Conservation (phyloP, 1,140 invertebrate species). For the Zaprionus ghesquierei region DNA sequence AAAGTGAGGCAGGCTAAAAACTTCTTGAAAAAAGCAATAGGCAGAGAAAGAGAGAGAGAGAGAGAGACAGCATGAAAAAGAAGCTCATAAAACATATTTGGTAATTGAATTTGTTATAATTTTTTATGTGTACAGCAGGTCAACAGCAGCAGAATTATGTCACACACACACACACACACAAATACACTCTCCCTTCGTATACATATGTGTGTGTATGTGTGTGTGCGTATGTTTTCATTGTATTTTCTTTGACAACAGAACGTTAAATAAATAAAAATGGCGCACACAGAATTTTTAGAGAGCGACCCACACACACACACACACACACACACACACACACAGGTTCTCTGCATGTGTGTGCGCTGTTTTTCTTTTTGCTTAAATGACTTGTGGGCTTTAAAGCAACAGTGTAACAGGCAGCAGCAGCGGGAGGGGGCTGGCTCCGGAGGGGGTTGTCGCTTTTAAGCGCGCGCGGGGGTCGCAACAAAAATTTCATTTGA, state of each 20-base stretch:
- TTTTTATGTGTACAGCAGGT: slow-evolving; percentile 54
- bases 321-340: slow-evolving; percentile 12
- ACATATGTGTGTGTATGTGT: slow-evolving; percentile 24
- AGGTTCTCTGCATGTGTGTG: neutral
- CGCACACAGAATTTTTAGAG: slow-evolving; percentile 27
- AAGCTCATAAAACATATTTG: slow-evolving; percentile 64
- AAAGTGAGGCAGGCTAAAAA: slow-evolving; percentile 14
- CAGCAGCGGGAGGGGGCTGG: neutral
- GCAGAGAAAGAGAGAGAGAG: neutral
- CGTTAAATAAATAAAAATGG: slow-evolving; percentile 66
- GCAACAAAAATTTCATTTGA: slow-evolving; percentile 76
- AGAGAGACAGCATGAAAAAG: neutral
- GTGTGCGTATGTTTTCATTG: slow-evolving; percentile 25
- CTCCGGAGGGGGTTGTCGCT: neutral
- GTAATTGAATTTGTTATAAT: slow-evolving; percentile 78
- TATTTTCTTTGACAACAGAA: slow-evolving; percentile 73
- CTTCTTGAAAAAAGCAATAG: neutral
- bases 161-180: neutral
- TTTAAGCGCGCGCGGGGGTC: slow-evolving; percentile 44
- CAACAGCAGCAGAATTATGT: slow-evolving; percentile 43
- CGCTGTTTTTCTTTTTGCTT: slow-evolving; percentile 42
- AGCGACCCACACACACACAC: slow-evolving; percentile 12
- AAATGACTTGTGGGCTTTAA: slow-evolving; percentile 47
- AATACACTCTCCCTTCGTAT: neutral
- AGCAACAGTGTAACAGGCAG: slow-evolving; percentile 2